A percentile compares a stretch with the other conserved stretches of the same genome.
phyloP scores from a whole-genome alignment of 2,113 vertebrate genomes.

The Regulus satrapa region DNA sequence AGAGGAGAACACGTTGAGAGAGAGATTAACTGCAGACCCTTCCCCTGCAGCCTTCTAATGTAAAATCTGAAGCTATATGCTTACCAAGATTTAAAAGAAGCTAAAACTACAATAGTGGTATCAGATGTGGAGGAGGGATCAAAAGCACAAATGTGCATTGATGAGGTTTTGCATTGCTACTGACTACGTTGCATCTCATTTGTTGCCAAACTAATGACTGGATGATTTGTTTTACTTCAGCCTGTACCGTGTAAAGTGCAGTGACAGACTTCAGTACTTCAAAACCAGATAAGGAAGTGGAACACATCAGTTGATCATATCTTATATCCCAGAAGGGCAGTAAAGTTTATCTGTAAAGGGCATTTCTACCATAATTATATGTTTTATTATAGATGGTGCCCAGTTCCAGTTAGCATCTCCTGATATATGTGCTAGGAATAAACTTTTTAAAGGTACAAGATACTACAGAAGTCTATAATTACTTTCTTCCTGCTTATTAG shows the following conservation, averaged over 20 bases:
- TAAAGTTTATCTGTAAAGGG: not conserved
- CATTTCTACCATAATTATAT: not conserved
- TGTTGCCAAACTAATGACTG: not conserved
- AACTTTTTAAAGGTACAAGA: not conserved
- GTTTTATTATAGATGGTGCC: not conserved
- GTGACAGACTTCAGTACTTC: not conserved
- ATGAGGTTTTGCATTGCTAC: not conserved
- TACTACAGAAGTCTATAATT: not conserved
- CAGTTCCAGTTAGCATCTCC: not conserved
- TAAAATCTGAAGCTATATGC: not conserved
- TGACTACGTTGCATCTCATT: not conserved
- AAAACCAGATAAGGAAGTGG: not conserved
- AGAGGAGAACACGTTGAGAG: not conserved
- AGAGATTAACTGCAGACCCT: not conserved
- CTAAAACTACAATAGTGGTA: not conserved
- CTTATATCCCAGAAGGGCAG: not conserved
- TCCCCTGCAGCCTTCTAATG: not conserved
- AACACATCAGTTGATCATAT: not conserved
- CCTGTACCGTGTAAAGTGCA: not conserved
- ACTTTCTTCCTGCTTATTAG: not conserved
- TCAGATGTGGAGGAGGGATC: not conserved
- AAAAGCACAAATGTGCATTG: not conserved
- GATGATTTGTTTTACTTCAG: not conserved
- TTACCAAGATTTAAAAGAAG: not conserved
- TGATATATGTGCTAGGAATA: not conserved